Base-by-base conservation (phyloP, 2,888 invertebrate genomes). In the Pimpla rufipes region DNA sequence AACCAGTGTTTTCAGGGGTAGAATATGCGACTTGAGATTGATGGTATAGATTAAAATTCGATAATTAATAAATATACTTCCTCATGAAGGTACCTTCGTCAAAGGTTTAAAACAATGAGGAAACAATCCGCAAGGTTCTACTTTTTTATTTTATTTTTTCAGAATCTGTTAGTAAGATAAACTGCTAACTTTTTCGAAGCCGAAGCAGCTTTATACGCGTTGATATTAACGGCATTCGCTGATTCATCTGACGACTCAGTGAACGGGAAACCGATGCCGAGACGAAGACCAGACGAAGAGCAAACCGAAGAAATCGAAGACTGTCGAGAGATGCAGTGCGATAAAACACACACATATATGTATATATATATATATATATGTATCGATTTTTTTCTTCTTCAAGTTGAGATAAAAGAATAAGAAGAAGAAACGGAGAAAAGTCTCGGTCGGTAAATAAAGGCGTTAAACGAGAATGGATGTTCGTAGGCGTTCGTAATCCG, bases 391-490 rank as follows among this genome's bases (percentile, higher is more conserved):
- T 35, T 40, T 23, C 37, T 62, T 37, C n/a, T 37, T 40, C 16
- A 37, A 64, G 66, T 73, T 47, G 40, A 59, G 57, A 73, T 71
- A 70, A 52, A 66, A 76, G 68, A 64, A 77, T 57, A 67, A 59
- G 85, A 66, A 71, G 62, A 85, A 79, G 52, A 80, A 78, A 68
- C 64, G 59, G 75, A 37, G 62, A 45, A 62, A 67, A 85, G 86
- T 84, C 84, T 75, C 85, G 83, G 85, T 87, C 88, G 88, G 89
- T 92, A 92, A 91, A 91, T 91, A 91, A 90, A 91, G 89, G 89
- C 91, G 91, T 90, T 92, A 90, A 92, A 91, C 90, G 90, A 91
- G 91, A 92, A 91, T 91, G 88, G 89, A 92, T 91, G 91, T 90
- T 88, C 89, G 89, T 89, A 88, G 88, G 87, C 86, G 88, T 88